Evolutionary conservation across 2,113 vertebrate species (phyloP).

Genomic region (Tetrao urogallus): DNA sequence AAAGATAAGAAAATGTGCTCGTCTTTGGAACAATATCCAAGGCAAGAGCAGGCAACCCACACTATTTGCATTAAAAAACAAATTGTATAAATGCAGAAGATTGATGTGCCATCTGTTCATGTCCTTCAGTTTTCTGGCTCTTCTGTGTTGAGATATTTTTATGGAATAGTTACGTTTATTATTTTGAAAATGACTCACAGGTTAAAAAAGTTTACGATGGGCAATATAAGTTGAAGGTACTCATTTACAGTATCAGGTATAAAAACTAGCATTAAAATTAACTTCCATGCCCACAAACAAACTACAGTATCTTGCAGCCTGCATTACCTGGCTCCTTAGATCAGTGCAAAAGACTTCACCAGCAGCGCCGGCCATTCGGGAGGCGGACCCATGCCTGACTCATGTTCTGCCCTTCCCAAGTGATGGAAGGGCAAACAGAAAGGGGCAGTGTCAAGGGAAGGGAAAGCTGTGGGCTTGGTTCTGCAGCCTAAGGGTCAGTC

Average conservation of each 20-base stretch:
- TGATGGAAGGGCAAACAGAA: background rate
- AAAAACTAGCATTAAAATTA: constrained; percentile 64
- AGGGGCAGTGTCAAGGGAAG: constrained; percentile 5
- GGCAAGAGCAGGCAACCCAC: constrained; percentile 86
- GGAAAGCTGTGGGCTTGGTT: background rate
- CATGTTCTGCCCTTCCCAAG: background rate
- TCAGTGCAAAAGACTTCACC: constrained; percentile 25
- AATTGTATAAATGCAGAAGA: constrained; percentile 90
- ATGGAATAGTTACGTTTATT: constrained; percentile 88
- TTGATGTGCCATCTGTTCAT: constrained; percentile 88
- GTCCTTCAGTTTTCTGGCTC: constrained; percentile 87
- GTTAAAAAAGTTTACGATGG: constrained; percentile 86
- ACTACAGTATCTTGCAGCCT: constrained; percentile 15
- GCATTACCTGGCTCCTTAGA: constrained; percentile 1
- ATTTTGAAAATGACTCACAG: constrained; percentile 87
- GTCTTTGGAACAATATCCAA: constrained; percentile 87
- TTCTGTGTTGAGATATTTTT: constrained; percentile 88
- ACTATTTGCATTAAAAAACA: constrained; percentile 91
- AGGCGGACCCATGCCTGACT: constrained; percentile 6
- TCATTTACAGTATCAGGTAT: constrained; percentile 70
- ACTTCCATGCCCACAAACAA: constrained; percentile 39
- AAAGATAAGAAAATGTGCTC: constrained; percentile 88
- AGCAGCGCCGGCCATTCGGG: constrained; percentile 9
- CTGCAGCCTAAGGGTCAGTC: background rate
- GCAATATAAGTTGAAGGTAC: constrained; percentile 81